These are phyloP conservation scores for Crypturellus tataupa DNA, from an alignment of 2,797 vertebrate genomes.

Conservation along the genomic window DNA sequence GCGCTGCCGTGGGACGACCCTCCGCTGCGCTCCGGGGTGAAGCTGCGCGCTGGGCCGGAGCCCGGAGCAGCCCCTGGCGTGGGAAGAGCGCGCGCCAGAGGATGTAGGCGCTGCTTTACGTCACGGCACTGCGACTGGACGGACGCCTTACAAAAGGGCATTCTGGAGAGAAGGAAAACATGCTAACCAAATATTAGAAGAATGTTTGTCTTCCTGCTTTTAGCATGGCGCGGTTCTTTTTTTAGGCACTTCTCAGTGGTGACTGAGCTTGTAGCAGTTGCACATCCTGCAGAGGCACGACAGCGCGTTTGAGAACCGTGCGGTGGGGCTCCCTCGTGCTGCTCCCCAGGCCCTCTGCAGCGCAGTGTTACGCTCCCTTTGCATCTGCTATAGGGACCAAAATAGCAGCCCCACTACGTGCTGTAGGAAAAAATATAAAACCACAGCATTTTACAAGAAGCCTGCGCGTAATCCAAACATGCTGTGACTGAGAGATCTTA, in stretches of 20 bases:
- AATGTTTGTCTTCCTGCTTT: conserved; percentile 71
- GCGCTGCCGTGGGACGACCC: neutral
- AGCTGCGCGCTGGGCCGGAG: neutral
- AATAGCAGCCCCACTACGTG: neutral
- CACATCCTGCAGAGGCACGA: conserved; percentile 20
- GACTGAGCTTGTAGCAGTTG: neutral
- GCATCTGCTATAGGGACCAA: neutral
- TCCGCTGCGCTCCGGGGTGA: neutral
- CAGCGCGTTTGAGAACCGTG: conserved; percentile 35
- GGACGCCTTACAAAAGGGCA: conserved; percentile 56
- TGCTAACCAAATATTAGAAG: neutral
- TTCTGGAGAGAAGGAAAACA: conserved; percentile 67
- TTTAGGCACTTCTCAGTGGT: conserved; percentile 22
- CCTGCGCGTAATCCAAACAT: neutral
- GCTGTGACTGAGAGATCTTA: neutral
- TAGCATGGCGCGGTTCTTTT: conserved; percentile 12
- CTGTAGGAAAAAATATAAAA: neutral
- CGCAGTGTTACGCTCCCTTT: neutral
- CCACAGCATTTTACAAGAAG: neutral
- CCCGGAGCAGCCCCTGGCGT: conserved; percentile 29
- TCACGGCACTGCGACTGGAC: conserved; percentile 33
- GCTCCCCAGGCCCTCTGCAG: neutral
- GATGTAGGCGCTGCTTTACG: conserved; percentile 65
- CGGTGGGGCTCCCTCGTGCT: neutral
- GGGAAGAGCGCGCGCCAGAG: conserved; percentile 52